Evolutionary conservation across 2,888 invertebrate genomes (phyloP), one percentile per base, ranked within the genome.

Genomic region (Lasius platythorax): DNA sequence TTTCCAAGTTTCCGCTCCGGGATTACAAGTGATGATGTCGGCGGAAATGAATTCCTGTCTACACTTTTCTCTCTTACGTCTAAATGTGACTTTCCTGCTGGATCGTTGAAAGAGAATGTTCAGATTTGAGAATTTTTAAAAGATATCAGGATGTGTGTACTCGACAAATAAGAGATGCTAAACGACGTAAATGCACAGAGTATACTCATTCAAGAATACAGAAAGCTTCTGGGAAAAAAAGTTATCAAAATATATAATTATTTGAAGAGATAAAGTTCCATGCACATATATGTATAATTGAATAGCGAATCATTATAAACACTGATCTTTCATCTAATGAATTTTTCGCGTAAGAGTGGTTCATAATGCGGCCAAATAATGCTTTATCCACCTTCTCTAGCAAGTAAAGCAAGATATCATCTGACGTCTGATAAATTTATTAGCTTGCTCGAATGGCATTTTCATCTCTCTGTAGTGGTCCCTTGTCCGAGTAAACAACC

Each of bases 401-500:
- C 73, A 33, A 33, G n/a, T 37, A 30, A 46, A 61, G 18, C 46
- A 12, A 79, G 73, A 81, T 73, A 81, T 28, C 46, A 73, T 73
- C 79, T 28, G 79, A 81, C 79, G 61, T 63, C 28, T 73, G 79
- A 81, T 61, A 30, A 73, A 81, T 73, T 81, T 73, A 81, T 81
- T 73, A 63, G 73, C 73, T 58, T 33, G 64, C 50, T 58, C 43
- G 33, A 37, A 33, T 12, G 61, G 64, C 73, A 67, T 67, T 84
- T 79, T 67, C 73, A 61, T 67, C 30, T 53, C n/a, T 56, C 28
- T 40, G 56, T 75, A 76, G 46, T 74, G 66, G 56, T 82, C 76
- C 37, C 61, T 43, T 37, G 79, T 76, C 70, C 46, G 74, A 40
- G 72, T 81, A 89, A 89, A 89, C 89, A 90, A 85, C 84, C 61